Evolutionary conservation across 1,140 invertebrate species (phyloP).

Genomic region (Zaprionus capensis): DNA sequence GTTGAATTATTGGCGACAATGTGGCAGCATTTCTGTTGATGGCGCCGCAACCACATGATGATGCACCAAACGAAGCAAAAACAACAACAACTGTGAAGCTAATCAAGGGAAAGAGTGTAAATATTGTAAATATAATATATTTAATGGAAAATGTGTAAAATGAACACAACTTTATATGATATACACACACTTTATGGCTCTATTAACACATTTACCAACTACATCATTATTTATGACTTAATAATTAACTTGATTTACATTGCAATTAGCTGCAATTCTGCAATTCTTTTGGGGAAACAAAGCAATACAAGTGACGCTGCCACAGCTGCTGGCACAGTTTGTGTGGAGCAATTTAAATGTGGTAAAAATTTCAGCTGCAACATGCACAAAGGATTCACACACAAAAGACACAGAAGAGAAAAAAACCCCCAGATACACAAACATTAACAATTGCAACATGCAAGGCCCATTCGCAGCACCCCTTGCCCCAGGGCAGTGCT

Average conservation of each 20-base stretch:
- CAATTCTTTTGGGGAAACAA: constrained; percentile 13
- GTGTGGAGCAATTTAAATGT: constrained; percentile 22
- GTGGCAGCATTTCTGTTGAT: constrained; percentile 29
- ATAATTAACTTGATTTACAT: constrained; percentile 15
- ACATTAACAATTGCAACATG: constrained; percentile 12
- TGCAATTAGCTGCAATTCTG: neutral
- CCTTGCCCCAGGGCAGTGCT: neutral
- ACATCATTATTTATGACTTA: constrained; percentile 17
- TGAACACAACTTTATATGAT: no score
- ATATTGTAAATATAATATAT: neutral
- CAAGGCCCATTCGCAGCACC: neutral
- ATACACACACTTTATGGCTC: neutral
- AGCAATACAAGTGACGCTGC: neutral
- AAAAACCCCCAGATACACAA: neutral
- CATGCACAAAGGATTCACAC: constrained; percentile 2
- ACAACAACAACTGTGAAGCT: neutral
- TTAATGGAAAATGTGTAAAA: neutral
- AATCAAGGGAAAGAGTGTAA: constrained; percentile 8
- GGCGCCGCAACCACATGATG: constrained; percentile 14
- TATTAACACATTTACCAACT: neutral
- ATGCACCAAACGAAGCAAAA: constrained; percentile 16
- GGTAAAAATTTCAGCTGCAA: constrained; percentile 16
- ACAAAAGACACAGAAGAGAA: constrained; percentile 11
- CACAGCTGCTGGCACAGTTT: constrained; percentile 5
- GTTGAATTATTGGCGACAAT: constrained; percentile 48